Base-by-base conservation (phyloP, 2,888 invertebrate species). In the Drosophila picticornis region DNA sequence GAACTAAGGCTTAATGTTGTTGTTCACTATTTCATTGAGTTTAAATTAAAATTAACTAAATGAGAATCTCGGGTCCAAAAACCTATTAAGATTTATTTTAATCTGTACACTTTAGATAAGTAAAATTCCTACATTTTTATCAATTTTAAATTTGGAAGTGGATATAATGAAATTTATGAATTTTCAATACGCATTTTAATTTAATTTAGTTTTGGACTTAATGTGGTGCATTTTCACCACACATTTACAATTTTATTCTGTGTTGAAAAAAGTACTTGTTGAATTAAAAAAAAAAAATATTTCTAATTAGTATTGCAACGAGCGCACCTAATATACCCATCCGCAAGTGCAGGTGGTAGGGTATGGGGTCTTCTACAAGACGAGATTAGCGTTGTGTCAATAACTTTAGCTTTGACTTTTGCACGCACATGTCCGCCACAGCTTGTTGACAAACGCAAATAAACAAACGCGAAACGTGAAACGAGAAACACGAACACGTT, bases 401-500 rank as follows among this genome's bases (percentile, higher is more conserved):
- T 62, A 62, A 62, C 63, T 34, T 65, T 25, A 34, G 36, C 16
- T 40, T 57, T 56, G 38, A 56, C 27, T 27, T 43, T 43, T 3
- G 31, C 50, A 73, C 43, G 55, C 66, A 77, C 66, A 75, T 66
- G 65, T 50, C 60, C 62, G 56, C 25, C 27, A 11, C 34, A 25
- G 57, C 51, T 76, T 76, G 77, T 77, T 78, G 70, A 75, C 69
- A 73, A 77, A 72, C 68, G 77, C 75, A 89, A 87, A 87, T 84
- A 88, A 89, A 85, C 85, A 85, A 85, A 78, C 34, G 27, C 16
- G 29, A 85, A 85, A 78, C 34, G 25, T 22, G 19, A 83, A 85
- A 77, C 34, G 27, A 22, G 29, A 82, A 77, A 75, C 40, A 27
- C 27, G 29, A 56, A 38, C 52, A 38, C 76, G 63, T 78, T 83